A percentile compares a stretch with the other conserved stretches of the same genome.
phyloP scores from a whole-genome alignment of 2,888 invertebrate species.

The Nycteola revayana region DNA sequence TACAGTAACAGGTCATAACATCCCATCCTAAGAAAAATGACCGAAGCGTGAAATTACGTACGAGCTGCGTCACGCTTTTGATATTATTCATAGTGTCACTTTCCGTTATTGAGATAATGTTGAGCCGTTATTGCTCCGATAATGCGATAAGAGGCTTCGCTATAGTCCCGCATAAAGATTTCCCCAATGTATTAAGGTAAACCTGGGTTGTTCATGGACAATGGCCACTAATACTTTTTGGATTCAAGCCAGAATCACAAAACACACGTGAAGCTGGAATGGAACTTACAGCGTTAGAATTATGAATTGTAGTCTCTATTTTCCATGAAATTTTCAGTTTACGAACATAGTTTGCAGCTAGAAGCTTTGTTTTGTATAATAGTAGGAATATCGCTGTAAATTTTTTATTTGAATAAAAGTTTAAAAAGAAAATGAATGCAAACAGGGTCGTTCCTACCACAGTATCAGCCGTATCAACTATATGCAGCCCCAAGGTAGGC shows the following conservation, averaged over 20 bases:
- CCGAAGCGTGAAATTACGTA: too few relatives aligned
- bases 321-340: constrained; percentile 8
- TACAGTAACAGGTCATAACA: too few relatives aligned
- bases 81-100: too few relatives aligned
- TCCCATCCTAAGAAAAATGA: too few relatives aligned
- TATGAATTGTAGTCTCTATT: constrained; percentile 14
- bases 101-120: too few relatives aligned
- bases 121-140: neutral
- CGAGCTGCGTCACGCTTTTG: too few relatives aligned
- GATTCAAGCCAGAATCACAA: constrained; percentile 24
- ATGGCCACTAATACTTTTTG: constrained; percentile 28
- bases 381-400: too few relatives aligned
- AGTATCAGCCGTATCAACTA: too few relatives aligned
- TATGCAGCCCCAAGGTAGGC: too few relatives aligned
- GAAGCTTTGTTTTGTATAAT: neutral
- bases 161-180: constrained; percentile 8
- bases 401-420: too few relatives aligned
- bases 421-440: too few relatives aligned
- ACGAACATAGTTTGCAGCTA: neutral
- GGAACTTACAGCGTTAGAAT: constrained; percentile 20
- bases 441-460: too few relatives aligned
- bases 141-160: constrained; percentile 9
- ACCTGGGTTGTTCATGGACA: constrained; percentile 14
- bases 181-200: constrained; percentile 15
- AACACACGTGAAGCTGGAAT: constrained; percentile 22